phyloP scores from a whole-genome alignment of 1,140 invertebrate genomes.

The Nylanderia fulva region DNA sequence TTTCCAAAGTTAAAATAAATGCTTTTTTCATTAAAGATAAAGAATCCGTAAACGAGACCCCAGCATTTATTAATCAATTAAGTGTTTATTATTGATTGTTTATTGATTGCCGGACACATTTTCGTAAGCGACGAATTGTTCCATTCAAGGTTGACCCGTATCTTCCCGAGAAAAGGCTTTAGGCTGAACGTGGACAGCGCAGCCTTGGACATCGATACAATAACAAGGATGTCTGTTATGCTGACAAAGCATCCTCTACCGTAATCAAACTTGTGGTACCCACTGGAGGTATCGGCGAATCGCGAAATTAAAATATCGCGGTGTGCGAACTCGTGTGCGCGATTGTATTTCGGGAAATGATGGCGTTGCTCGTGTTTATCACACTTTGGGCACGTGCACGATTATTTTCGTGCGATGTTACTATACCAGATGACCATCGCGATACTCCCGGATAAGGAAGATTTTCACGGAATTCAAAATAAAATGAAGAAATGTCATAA shows the following conservation, averaged over 20 bases:
- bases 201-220: conserved; percentile 77
- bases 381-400: conserved; percentile 34
- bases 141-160: conserved; percentile 14
- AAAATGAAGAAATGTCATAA: not conserved
- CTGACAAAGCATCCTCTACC: conserved; percentile 77
- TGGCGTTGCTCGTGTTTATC: conserved; percentile 51
- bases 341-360: conserved; percentile 56
- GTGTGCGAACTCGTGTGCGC: conserved; percentile 32
- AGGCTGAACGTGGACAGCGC: conserved; percentile 43
- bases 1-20: not conserved
- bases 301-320: conserved; percentile 65
- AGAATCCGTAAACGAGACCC: not conserved
- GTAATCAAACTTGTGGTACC: conserved; percentile 70
- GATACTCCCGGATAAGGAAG: not conserved
- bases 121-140: conserved; percentile 31
- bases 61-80: not conserved
- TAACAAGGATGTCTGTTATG: conserved; percentile 82
- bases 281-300: conserved; percentile 52
- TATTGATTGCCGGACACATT: conserved; percentile 30
- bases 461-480: not conserved
- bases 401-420: conserved; percentile 37
- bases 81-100: not conserved
- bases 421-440: not conserved
- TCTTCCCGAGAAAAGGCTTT: not conserved
- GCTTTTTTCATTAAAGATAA: not conserved